Evolutionary conservation across 2,113 vertebrate genomes (phyloP), one percentile per base, ranked within the genome.

Genomic region (Macrotus californicus): DNA sequence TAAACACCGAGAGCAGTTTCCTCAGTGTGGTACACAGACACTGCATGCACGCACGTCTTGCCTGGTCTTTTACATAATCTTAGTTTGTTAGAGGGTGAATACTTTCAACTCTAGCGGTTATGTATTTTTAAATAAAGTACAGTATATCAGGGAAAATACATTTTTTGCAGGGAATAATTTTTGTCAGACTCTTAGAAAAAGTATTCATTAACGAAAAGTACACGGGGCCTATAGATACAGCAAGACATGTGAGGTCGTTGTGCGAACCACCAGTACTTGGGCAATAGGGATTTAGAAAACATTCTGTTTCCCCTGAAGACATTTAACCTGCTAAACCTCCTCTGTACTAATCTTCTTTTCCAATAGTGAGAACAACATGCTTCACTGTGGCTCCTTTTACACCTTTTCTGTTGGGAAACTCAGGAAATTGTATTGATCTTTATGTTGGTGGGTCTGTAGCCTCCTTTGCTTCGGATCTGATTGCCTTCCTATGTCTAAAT

Each of bases 381-480:
- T 59, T 36, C 22, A 67, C 66, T 14, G 3, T 41, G 41, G 64
- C 72, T 88, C 50, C 16, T 88, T 72, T 77, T 48, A 66, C 6
- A 43, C 39, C 12, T 66, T 82, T 46, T 82, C 72, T 52, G 24
- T 13, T 93, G 54, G 76, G 66, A 89, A 76, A 91, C 48, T 84
- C 48, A 75, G 93, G 67, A 93, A 61, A 93, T 76, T 46, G 41
- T 50, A 84, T 15, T 43, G 66, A 75, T 85, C 29, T 64, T 91
- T 56, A 22, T 86, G 21, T 43, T 50, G 77, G 36, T 48, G 73
- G 56, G 22, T 54, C 46, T 67, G 56, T 39, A 5, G 19, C 83
- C 39, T 91, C 90, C 77, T 93, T 80, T 87, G n/a, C n/a, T 87
- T 94, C 48, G 41, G 34, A 82, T 15, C 41, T 84, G 64, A 83